phyloP scores from a whole-genome alignment of 2,888 invertebrate species.

The Andrena minutula region DNA sequence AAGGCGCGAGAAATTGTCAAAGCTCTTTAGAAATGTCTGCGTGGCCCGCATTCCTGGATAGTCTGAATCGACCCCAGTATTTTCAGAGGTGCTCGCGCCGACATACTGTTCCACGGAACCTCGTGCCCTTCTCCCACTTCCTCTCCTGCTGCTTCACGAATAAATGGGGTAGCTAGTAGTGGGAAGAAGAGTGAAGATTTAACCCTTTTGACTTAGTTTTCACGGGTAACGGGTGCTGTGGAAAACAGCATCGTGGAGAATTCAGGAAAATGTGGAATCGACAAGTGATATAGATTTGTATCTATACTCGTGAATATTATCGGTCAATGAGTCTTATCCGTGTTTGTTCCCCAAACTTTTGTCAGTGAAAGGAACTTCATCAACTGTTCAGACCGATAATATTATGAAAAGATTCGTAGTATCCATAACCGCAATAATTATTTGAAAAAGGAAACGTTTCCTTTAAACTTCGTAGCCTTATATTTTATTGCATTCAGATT shows the following conservation, averaged over 20 bases:
- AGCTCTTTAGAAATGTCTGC: slow-evolving; percentile 73
- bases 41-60: slow-evolving; percentile 69
- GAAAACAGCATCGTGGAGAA: slow-evolving; percentile 43
- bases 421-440: too few species aligned
- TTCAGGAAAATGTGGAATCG: slow-evolving; percentile 44
- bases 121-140: slow-evolving; percentile 32
- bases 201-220: slow-evolving; percentile 71
- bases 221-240: slow-evolving; percentile 45
- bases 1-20: slow-evolving; percentile 72
- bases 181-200: slow-evolving; percentile 71
- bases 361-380: too few species aligned
- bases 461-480: too few species aligned
- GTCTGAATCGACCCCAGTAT: slow-evolving; percentile 54
- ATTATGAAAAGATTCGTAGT: too few species aligned
- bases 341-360: too few species aligned
- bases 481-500: too few species aligned
- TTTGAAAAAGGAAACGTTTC: too few species aligned
- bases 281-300: slow-evolving; percentile 33
- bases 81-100: slow-evolving; percentile 41
- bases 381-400: too few species aligned
- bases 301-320: slow-evolving; percentile 5
- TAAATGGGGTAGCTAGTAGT: slow-evolving; percentile 62
- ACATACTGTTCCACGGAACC: slow-evolving; percentile 35
- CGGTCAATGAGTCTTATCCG: too few species aligned
- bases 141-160: slow-evolving; percentile 50